phyloP scores from a whole-genome alignment of 2,888 invertebrate species.

The Seira musarum region DNA sequence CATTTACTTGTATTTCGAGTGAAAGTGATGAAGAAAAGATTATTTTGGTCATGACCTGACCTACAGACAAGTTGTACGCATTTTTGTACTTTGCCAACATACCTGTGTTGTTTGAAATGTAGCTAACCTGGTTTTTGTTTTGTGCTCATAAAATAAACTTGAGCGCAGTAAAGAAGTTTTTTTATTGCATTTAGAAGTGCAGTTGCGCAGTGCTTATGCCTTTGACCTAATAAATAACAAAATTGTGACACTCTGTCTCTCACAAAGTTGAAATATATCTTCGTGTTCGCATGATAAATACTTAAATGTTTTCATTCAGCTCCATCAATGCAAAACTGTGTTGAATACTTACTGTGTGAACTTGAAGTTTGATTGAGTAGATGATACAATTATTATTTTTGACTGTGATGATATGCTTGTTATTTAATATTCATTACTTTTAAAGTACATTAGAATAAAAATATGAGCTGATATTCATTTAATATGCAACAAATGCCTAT shows the following conservation, averaged over 20 bases:
- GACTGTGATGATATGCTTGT: slow-evolving; percentile 48
- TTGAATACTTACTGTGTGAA: not conserved
- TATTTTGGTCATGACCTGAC: not conserved
- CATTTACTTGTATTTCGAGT: not conserved
- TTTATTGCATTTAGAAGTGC: not conserved
- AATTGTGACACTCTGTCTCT: too few relatives aligned
- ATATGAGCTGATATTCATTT: not conserved
- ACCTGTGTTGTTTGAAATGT: not conserved
- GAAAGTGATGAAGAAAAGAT: not conserved
- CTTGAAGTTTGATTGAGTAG: not conserved
- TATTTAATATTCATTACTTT: not conserved
- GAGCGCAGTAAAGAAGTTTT: not conserved
- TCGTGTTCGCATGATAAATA: too few relatives aligned
- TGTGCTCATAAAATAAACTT: too few relatives aligned
- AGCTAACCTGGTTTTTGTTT: not conserved
- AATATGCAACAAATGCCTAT: not conserved
- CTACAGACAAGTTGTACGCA: not conserved
- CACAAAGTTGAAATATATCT: too few relatives aligned
- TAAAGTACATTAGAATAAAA: not conserved
- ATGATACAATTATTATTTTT: slow-evolving; percentile 5
- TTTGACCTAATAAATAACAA: not conserved
- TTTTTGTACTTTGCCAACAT: not conserved
- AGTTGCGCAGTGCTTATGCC: not conserved
- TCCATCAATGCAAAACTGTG: not conserved
- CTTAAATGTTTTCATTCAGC: not conserved